Conservation (phyloP, 2,113 vertebrate species). For the Amazona vittata region DNA sequence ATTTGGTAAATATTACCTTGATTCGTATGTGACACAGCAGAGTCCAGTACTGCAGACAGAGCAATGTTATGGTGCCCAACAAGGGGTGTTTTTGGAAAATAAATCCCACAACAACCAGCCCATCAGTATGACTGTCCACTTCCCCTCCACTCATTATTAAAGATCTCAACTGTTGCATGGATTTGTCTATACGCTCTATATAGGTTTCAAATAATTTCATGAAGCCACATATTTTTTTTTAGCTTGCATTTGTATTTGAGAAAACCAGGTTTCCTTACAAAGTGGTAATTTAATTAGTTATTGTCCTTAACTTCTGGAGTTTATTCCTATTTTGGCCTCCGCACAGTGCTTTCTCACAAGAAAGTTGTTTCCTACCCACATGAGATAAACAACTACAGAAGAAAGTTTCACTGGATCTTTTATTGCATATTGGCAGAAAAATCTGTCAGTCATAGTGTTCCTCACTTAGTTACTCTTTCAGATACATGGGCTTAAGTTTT, state of each 20-base stretch:
- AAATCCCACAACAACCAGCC: not conserved
- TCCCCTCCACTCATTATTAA: not conserved
- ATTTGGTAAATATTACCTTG: not conserved
- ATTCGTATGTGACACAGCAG: not conserved
- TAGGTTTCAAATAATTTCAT: not conserved
- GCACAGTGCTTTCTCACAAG: not conserved
- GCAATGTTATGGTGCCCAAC: not conserved
- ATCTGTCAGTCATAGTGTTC: not conserved
- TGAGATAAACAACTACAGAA: not conserved
- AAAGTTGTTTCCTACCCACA: not conserved
- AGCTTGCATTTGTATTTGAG: not conserved
- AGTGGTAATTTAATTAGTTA: not conserved
- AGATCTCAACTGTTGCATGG: not conserved
- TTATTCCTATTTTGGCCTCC: not conserved
- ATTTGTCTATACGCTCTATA: not conserved
- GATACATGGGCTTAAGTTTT: not conserved
- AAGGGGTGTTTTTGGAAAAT: rapidly evolving
- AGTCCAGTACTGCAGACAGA: not conserved
- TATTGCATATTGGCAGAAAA: not conserved
- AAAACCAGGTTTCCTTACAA: not conserved
- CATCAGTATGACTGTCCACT: not conserved
- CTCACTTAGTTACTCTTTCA: not conserved
- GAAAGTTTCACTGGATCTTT: not conserved
- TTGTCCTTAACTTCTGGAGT: not conserved
- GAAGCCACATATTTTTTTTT: not conserved